Base-by-base conservation (phyloP, 2,888 invertebrate genomes). In the Epinotia bilunana region DNA sequence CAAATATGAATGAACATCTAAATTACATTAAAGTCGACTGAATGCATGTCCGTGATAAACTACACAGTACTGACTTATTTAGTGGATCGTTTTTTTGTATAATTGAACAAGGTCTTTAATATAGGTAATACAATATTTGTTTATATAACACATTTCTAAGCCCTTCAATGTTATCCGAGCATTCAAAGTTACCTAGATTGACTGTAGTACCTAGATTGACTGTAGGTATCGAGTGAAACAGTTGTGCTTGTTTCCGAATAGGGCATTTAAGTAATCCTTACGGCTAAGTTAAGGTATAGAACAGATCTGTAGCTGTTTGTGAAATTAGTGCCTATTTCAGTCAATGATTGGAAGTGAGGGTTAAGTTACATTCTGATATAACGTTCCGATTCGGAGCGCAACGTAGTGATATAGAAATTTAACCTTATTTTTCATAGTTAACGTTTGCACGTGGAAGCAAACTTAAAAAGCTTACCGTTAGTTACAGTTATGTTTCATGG, bases 141-240 rank as follows among this genome's bases (percentile, higher is more conserved):
- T 46, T 46, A 13, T 12, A 46, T 9, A 46, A 46, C 46, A 12
- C 4, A 46, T 46, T 46, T 46, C 3, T 46, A 46, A 12, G 12
- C 46, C 3, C 13, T 46, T 46, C 13, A n/a, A 53, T 53, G n/a
- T n/a, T 53, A n/a, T 5, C n/a, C n/a, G 13, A 53, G 53, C 53
- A 53, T n/a, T 53, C 5, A 2, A n/a, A n/a, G 6, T 53, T n/a
- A 53, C 16, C 53, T 53, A n/a, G 53, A 53, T 53, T 53, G 53
- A 53, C 53, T 53, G n/a, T 53, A 53, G 53, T n/a, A 53, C 16
- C 53, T 53, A n/a, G 53, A 53, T 53, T 53, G 53, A 53, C 53
- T 53, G n/a, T 53, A 53, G 53, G 46, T 7, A 0, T 46, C 3
- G 46, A 46, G 3, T 43, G 43, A 46, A 46, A 53, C n/a, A 53